Percentiles rank a stretch among this genome's conserved stretches.
These are phyloP conservation scores for Ophonus ardosiacus DNA, from an alignment of 2,888 invertebrate genomes.

Conservation along the genomic window DNA sequence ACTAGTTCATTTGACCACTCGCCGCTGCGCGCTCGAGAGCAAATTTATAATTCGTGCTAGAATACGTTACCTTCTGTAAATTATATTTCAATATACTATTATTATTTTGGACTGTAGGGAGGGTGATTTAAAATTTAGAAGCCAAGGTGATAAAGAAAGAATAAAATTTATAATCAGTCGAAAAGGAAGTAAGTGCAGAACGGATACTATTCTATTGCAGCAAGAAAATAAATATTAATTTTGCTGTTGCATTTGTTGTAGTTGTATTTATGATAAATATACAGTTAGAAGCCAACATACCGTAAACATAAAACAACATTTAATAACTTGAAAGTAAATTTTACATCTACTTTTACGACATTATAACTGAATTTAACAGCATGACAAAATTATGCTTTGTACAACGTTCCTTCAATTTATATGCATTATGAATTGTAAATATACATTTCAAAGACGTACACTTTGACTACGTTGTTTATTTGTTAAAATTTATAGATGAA, in stretches of 20 bases:
- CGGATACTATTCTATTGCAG: too few species aligned
- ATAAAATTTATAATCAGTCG: too few species aligned
- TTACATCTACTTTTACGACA: neutral
- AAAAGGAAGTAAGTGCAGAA: too few species aligned
- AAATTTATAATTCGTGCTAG: too few species aligned
- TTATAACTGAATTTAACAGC: neutral
- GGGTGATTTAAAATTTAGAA: too few species aligned
- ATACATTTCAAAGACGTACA: neutral
- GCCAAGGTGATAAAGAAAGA: too few species aligned
- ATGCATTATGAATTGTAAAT: neutral
- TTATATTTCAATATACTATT: too few species aligned
- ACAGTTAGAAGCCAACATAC: neutral
- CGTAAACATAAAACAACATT: neutral
- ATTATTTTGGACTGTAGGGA: too few species aligned
- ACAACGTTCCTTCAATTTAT: neutral
- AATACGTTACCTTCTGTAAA: too few species aligned
- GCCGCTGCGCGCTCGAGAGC: too few species aligned
- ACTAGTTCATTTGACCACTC: too few species aligned
- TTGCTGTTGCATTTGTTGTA: neutral
- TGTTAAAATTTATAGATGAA: neutral
- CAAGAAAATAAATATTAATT: neutral
- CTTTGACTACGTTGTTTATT: neutral
- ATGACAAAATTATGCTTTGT: neutral
- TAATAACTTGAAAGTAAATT: neutral
- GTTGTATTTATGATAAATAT: neutral